Evolutionary conservation across 2,797 vertebrate species (phyloP).

Genomic region (Poecilia wingei): DNA sequence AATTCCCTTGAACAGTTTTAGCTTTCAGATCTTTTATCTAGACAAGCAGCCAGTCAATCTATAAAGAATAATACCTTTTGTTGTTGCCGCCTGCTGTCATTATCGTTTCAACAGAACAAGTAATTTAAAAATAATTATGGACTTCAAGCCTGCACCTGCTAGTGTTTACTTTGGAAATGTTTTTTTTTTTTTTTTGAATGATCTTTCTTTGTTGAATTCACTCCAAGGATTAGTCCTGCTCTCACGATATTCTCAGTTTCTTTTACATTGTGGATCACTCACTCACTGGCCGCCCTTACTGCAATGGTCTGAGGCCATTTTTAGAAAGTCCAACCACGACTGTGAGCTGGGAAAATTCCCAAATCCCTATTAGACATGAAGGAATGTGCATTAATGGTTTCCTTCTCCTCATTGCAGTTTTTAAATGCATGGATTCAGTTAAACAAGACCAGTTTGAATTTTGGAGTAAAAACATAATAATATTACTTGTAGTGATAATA

Average conservation of each 20-base stretch:
- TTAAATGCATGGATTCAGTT: neutral
- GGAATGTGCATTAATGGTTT: neutral
- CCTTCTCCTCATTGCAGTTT: neutral
- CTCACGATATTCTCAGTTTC: slow-evolving; percentile 56
- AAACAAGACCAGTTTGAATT: neutral
- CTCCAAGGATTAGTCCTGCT: slow-evolving; percentile 35
- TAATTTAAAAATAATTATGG: neutral
- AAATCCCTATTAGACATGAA: neutral
- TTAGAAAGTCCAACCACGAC: slow-evolving; percentile 22
- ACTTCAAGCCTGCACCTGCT: slow-evolving; percentile 22
- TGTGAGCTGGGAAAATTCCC: slow-evolving; percentile 21
- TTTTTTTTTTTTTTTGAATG: slow-evolving; percentile 29
- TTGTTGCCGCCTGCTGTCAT: neutral
- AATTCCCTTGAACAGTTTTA: neutral
- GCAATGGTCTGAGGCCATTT: slow-evolving; percentile 27
- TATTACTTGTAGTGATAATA: neutral
- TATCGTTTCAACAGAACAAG: neutral
- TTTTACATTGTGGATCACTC: slow-evolving; percentile 28
- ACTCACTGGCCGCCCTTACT: slow-evolving; percentile 8
- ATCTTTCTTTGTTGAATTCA: slow-evolving; percentile 46
- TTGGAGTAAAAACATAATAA: neutral
- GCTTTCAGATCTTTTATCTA: neutral
- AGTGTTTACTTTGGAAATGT: slow-evolving; percentile 9
- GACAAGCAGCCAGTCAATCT: neutral
- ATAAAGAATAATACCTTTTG: neutral